Conservation (phyloP, 2,888 invertebrate species). For the Geotrupes spiniger region DNA sequence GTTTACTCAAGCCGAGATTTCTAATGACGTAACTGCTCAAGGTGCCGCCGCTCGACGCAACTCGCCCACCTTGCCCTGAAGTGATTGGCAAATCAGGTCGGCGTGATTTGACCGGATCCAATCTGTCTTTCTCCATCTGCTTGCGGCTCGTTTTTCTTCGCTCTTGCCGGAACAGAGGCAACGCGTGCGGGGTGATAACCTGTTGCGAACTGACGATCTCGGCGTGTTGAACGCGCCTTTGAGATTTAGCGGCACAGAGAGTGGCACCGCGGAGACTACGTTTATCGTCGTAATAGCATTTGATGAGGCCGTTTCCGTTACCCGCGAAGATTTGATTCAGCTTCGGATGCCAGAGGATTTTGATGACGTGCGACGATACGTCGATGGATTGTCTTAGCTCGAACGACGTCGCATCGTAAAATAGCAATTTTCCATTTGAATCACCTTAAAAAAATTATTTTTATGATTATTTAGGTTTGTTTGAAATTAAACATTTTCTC, state of each 20-base stretch:
- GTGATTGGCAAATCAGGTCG: slow-evolving; percentile 85
- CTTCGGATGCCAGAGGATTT: slow-evolving; percentile 93
- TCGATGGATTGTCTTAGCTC: slow-evolving; percentile 70
- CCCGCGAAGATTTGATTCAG: slow-evolving; percentile 95
- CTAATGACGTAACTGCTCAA: slow-evolving; percentile 91
- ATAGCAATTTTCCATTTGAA: slow-evolving; percentile 66
- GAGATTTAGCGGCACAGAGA: slow-evolving; percentile 79
- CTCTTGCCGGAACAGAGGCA: slow-evolving; percentile 93
- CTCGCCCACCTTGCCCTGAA: slow-evolving; percentile 87
- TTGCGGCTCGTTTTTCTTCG: slow-evolving; percentile 85
- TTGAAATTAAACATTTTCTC: slow-evolving; percentile 30
- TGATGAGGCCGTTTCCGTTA: slow-evolving; percentile 85
- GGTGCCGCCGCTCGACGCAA: slow-evolving; percentile 93
- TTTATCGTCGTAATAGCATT: slow-evolving; percentile 87
- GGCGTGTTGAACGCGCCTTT: slow-evolving; percentile 74
- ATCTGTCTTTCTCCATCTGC: slow-evolving; percentile 85
- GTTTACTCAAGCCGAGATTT: slow-evolving; percentile 89
- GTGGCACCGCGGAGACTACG: slow-evolving; percentile 88
- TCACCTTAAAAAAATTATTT: slow-evolving; percentile 39
- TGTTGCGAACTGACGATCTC: slow-evolving; percentile 89
- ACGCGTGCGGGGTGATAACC: slow-evolving; percentile 93
- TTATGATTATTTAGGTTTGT: no score
- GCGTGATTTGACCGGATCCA: slow-evolving; percentile 81
- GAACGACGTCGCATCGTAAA: slow-evolving; percentile 77
- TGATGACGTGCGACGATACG: slow-evolving; percentile 81